Evolutionary conservation across 2,888 invertebrate species (phyloP).

Genomic region (Papilio demoleus): DNA sequence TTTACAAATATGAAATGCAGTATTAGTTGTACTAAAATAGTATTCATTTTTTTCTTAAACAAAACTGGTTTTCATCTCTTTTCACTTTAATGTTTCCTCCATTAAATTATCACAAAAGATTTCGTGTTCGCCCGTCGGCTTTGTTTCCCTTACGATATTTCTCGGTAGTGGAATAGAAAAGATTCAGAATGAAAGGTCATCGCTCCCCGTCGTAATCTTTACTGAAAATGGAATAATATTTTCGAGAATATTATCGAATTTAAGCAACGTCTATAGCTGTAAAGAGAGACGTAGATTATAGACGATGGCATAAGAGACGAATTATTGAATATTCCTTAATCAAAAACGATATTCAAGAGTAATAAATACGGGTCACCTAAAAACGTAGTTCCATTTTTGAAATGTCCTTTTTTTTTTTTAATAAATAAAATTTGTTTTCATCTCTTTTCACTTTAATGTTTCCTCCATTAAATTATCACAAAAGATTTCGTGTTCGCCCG

Average conservation of each 20-base stretch:
- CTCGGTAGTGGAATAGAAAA: constrained; percentile 17
- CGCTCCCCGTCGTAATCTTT: constrained; percentile 24
- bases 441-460: constrained; percentile 5
- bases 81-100: constrained; percentile 7
- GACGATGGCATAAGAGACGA: too few relatives aligned
- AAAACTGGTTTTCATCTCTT: constrained; percentile 6
- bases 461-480: constrained; percentile 22
- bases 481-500: constrained; percentile 16
- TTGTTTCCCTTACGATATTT: constrained; percentile 15
- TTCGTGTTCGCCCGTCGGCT: constrained; percentile 11
- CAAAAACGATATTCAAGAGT: too few relatives aligned
- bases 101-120: constrained; percentile 27
- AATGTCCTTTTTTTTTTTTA: background rate
- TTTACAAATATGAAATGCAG: background rate
- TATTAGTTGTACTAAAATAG: too few relatives aligned
- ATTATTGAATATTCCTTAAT: too few relatives aligned
- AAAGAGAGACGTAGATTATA: too few relatives aligned
- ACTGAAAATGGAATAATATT: constrained; percentile 8
- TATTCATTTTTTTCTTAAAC: background rate
- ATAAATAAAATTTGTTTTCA: background rate
- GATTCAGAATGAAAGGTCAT: constrained; percentile 16
- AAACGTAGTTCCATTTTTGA: too few relatives aligned
- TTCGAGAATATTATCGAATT: constrained; percentile 22
- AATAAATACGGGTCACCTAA: too few relatives aligned
- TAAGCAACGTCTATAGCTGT: background rate